Conservation (phyloP, 2,888 invertebrate species). For the Melipona beecheii region DNA sequence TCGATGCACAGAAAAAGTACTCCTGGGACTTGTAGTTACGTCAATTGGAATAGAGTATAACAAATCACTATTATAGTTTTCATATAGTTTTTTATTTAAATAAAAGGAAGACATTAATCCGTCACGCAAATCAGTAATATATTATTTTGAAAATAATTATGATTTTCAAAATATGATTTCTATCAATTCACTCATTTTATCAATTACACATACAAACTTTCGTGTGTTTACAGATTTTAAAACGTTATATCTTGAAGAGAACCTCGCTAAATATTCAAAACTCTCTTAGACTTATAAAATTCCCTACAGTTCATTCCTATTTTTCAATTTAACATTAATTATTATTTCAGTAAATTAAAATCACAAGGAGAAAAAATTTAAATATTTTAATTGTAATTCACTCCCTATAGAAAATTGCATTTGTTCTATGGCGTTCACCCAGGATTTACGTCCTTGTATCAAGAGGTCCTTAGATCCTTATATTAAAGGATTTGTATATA, state of each 20-base stretch:
- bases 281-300: not conserved
- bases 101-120: not conserved
- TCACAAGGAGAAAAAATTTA: not conserved
- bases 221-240: too few relatives aligned
- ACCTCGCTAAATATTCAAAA: not conserved
- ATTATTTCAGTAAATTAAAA: not conserved
- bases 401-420: not conserved
- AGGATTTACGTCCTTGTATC: not conserved
- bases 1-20: conserved; percentile 23
- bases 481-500: not conserved
- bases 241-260: too few relatives aligned
- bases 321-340: not conserved
- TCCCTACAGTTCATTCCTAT: too few relatives aligned
- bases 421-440: not conserved
- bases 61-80: not conserved
- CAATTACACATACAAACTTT: too few relatives aligned
- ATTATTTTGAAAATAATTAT: not conserved
- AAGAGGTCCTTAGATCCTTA: too few relatives aligned
- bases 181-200: too few relatives aligned
- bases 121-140: not conserved
- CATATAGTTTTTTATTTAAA: not conserved
- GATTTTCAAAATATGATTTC: too few relatives aligned
- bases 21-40: not conserved
- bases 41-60: conserved; percentile 1
- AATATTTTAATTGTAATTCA: not conserved